Base-by-base conservation (phyloP, 2,113 vertebrate genomes). In the Falco punctatus region DNA sequence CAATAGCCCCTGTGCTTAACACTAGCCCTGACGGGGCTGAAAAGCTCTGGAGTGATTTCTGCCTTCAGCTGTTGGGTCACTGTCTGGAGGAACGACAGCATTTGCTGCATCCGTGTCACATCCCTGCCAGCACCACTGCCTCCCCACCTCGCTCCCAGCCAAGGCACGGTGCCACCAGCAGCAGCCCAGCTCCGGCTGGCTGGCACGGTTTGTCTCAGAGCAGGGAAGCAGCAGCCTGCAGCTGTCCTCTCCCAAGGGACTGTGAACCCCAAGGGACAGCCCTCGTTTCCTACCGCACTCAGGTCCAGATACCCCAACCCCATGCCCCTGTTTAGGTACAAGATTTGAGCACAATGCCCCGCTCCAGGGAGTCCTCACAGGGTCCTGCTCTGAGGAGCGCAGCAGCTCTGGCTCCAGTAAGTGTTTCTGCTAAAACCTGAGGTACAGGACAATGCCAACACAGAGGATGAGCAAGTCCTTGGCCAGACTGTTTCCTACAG, bases 381-480 rank as follows among this genome's bases (percentile, higher is more conserved):
- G 44, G 7, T 32, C 46, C 19, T 0, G 0, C 40, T 7, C 54
- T 1, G 0, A 23, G 67, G 35, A 72, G 15, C 2, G 0, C 38
- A 16, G 64, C 1, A 4, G n/a, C 30, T 55, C 32, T 10, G 22
- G 24, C 65, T 64, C 38, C 48, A 28, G 38, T 4, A 6, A 3
- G 11, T 48, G 17, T 3, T 54, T 15, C 78, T 85, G 70, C 73
- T n/a, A 2, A 52, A 61, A 5, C 61, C 8, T 6, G 0, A 35
- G 22, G 22, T 1, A 5, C 5, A 11, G 71, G 15, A 19, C 35
- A 15, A 49, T 3, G 4, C 11, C 54, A 61, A 2, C 11, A 12
- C 14, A 4, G 6, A 11, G 33, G 19, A 28, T 7, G 32, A 38
- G 5, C 32, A 7, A 13, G 22, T 9, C 21, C 38, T 27, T 59